Evolutionary conservation across 2,888 invertebrate species (phyloP).

Genomic region (Tortrix viridana): DNA sequence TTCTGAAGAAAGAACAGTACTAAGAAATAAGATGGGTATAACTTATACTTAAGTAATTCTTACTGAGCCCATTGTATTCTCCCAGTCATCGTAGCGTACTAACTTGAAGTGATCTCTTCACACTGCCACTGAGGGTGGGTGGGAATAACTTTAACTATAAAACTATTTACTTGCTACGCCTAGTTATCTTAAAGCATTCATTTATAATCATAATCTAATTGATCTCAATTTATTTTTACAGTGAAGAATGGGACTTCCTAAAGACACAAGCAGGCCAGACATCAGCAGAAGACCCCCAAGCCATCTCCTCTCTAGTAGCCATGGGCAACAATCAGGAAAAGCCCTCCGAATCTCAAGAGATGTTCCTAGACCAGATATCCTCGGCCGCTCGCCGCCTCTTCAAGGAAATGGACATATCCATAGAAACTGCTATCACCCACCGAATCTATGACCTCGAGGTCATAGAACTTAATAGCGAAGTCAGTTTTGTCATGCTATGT

Average conservation of each 20-base stretch:
- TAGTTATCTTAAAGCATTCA: not conserved
- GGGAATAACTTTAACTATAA: too few species aligned
- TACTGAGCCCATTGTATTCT: too few species aligned
- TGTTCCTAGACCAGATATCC: constrained; percentile 91
- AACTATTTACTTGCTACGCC: too few species aligned
- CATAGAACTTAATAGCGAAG: constrained; percentile 94
- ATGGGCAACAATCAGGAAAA: constrained; percentile 64
- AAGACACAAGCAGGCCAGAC: constrained; percentile 83
- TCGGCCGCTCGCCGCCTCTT: constrained; percentile 90
- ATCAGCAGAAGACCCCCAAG: constrained; percentile 57
- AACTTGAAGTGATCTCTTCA: too few species aligned
- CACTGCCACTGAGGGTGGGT: too few species aligned
- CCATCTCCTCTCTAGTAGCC: constrained; percentile 64
- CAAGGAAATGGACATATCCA: constrained; percentile 90
- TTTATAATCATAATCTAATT: not conserved
- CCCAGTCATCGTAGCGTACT: too few species aligned
- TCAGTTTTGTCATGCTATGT: constrained; percentile 95
- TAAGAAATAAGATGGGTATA: too few species aligned
- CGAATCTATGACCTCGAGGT: constrained; percentile 97
- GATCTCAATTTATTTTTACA: constrained; percentile 66
- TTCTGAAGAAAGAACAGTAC: too few species aligned
- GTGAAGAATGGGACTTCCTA: constrained; percentile 98
- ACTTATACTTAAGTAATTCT: too few species aligned
- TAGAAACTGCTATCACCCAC: constrained; percentile 88
- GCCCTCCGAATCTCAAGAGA: constrained; percentile 90